Evolutionary conservation across 2,797 vertebrate genomes (phyloP).

Genomic region (Onychomys arenicola): DNA sequence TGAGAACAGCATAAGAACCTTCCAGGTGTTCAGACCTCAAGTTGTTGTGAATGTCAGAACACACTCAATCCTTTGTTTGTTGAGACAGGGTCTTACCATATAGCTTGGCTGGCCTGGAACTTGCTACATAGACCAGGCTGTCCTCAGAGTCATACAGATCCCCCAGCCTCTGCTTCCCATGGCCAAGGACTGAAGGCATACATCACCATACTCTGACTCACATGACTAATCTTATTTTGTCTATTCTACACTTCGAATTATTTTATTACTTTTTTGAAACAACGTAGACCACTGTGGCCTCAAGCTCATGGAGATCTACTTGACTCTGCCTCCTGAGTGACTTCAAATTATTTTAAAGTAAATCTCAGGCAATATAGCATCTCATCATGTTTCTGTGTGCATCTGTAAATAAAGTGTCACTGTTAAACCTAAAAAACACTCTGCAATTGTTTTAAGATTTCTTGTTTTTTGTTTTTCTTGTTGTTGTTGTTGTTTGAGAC

Average conservation of each 20-base stretch:
- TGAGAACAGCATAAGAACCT: background rate
- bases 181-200: background rate
- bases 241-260: background rate
- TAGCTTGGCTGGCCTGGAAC: background rate
- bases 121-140: background rate
- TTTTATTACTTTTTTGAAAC: background rate
- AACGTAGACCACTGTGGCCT: background rate
- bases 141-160: background rate
- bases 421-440: background rate
- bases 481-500: background rate
- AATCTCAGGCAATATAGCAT: background rate
- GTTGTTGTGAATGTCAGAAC: background rate
- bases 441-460: background rate
- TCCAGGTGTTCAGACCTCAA: background rate
- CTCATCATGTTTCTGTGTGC: background rate
- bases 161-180: background rate
- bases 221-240: background rate
- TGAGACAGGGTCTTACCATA: background rate
- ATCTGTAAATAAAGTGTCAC: background rate
- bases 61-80: background rate
- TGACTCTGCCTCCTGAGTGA: background rate
- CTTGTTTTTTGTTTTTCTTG: background rate
- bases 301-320: background rate
- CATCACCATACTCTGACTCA: background rate
- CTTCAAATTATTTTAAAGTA: background rate